Conservation (phyloP, 2,797 vertebrate species). For the Pipistrellus nathusii region DNA sequence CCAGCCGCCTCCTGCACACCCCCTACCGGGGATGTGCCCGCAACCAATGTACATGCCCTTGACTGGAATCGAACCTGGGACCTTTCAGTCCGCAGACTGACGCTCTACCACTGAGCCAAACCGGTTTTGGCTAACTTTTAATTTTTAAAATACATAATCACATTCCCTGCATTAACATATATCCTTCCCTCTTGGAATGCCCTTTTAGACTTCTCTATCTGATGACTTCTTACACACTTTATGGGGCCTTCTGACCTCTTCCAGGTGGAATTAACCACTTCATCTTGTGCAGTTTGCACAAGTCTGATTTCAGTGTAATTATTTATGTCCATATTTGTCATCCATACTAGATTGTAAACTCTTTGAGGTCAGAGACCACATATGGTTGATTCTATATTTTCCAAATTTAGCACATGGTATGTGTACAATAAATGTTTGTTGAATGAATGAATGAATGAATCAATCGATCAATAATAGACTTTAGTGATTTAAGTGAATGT, state of each 20-base stretch:
- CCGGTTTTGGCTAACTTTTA: not conserved
- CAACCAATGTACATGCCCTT: too few species aligned
- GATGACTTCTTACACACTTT: not conserved
- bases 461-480: not conserved
- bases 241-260: not conserved
- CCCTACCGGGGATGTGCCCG: too few species aligned
- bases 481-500: not conserved
- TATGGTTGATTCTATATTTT: slow-evolving; percentile 11
- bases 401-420: not conserved
- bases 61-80: too few species aligned
- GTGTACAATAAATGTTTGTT: not conserved
- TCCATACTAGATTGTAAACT: not conserved
- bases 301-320: slow-evolving; percentile 38
- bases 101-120: too few species aligned
- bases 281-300: not conserved
- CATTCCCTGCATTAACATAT: not conserved
- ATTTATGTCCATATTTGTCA: not conserved
- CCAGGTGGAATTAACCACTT: not conserved
- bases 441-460: not conserved
- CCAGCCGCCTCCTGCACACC: too few species aligned
- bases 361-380: slow-evolving; percentile 1
- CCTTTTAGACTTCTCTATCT: not conserved
- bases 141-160: not conserved
- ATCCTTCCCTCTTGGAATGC: not conserved
- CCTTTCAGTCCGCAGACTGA: too few species aligned